Evolutionary conservation across 2,888 invertebrate genomes (phyloP).

Genomic region (Brachypterus glaber): DNA sequence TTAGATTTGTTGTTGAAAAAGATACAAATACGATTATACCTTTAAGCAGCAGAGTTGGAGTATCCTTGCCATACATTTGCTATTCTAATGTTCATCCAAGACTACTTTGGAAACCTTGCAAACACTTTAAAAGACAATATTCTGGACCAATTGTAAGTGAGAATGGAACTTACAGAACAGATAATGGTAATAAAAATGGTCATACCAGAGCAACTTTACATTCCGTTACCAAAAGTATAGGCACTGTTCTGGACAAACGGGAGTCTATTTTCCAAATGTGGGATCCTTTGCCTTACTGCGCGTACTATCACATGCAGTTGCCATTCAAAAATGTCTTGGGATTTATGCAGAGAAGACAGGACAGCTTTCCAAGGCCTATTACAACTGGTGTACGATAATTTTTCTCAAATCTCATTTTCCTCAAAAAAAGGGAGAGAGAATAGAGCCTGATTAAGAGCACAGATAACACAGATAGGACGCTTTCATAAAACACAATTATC

Average conservation of each 20-base stretch:
- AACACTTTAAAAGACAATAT: constrained; percentile 49
- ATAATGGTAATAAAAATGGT: constrained; percentile 47
- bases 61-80: constrained; percentile 72
- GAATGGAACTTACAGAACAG: constrained; percentile 49
- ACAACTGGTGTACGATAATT: constrained; percentile 36
- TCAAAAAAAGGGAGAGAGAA: constrained; percentile 33
- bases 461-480: constrained; percentile 10
- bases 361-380: constrained; percentile 36
- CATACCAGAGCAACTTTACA: constrained; percentile 42
- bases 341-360: constrained; percentile 44
- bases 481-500: constrained; percentile 17
- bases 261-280: constrained; percentile 74
- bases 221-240: constrained; percentile 51
- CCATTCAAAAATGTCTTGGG: constrained; percentile 53
- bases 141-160: constrained; percentile 45
- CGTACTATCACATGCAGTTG: constrained; percentile 72
- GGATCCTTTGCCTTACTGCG: constrained; percentile 81
- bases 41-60: constrained; percentile 65
- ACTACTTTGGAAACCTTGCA: constrained; percentile 54
- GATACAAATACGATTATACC: constrained; percentile 48
- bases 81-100: constrained; percentile 60
- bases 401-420: constrained; percentile 11
- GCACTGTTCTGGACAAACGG: constrained; percentile 64
- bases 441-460: constrained; percentile 35
- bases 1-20: constrained; percentile 60